Conservation (phyloP, 2,113 vertebrate genomes). For the Otus sunia region DNA sequence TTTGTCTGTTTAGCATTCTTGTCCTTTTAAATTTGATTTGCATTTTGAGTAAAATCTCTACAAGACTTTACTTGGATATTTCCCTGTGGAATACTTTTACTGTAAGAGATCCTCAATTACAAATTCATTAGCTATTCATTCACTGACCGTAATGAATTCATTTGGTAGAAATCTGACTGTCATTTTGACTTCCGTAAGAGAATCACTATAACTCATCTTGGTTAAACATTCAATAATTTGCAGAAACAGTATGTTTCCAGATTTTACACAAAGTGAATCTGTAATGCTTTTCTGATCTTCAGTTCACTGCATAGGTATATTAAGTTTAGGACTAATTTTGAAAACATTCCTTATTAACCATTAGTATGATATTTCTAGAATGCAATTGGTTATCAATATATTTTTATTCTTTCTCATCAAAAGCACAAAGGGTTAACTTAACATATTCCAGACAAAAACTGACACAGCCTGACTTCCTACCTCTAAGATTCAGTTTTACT, state of each 20-base stretch:
- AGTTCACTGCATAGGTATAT: background rate
- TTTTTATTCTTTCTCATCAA: background rate
- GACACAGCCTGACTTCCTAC: background rate
- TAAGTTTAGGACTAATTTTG: background rate
- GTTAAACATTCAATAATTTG: constrained; percentile 44
- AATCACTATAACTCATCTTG: background rate
- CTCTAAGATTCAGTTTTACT: background rate
- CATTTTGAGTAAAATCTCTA: background rate
- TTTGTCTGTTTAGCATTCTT: background rate
- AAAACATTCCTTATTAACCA: background rate
- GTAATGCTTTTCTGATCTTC: constrained; percentile 9
- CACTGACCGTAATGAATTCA: constrained; percentile 5
- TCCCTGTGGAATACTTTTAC: background rate
- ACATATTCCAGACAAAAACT: background rate
- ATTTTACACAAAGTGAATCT: background rate
- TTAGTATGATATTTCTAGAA: background rate
- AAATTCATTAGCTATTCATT: constrained; percentile 40
- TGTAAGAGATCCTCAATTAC: background rate
- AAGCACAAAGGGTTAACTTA: background rate
- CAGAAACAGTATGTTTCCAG: background rate
- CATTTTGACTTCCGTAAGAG: background rate
- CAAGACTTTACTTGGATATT: background rate
- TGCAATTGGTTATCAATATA: background rate
- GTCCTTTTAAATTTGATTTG: background rate
- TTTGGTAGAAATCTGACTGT: constrained; percentile 16